Conservation (phyloP, 2,888 invertebrate genomes). For the Netelia fuscicornis region DNA sequence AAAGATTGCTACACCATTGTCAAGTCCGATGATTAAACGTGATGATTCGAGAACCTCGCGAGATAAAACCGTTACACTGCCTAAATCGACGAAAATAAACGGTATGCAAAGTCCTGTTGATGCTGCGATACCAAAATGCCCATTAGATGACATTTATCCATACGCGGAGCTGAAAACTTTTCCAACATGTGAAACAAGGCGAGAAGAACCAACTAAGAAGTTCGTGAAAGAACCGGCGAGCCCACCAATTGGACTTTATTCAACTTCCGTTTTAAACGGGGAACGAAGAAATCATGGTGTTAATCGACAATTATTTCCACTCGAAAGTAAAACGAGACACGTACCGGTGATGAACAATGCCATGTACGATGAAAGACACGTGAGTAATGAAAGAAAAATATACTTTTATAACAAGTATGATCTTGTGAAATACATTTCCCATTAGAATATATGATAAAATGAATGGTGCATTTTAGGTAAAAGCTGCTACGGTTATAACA, state of each 20-base stretch:
- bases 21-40: conserved; percentile 31
- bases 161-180: conserved; percentile 29
- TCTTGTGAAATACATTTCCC: not conserved
- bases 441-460: not conserved
- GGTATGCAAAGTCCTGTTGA: conserved; percentile 27
- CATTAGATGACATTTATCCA: conserved; percentile 64
- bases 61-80: conserved; percentile 33
- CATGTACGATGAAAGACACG: conserved; percentile 79
- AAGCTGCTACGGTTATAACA: conserved; percentile 89
- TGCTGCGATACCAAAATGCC: conserved; percentile 27
- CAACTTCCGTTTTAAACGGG: conserved; percentile 39
- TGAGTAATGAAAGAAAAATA: conserved; percentile 68
- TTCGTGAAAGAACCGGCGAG: conserved; percentile 17
- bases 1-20: conserved; percentile 57
- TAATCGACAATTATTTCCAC: conserved; percentile 80
- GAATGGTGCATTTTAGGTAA: conserved; percentile 78
- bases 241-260: conserved; percentile 53
- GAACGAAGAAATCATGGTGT: conserved; percentile 73
- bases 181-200: conserved; percentile 45
- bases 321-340: conserved; percentile 75
- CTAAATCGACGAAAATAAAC: conserved; percentile 39
- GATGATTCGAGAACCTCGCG: not conserved
- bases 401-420: not conserved
- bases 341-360: conserved; percentile 76
- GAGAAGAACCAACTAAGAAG: conserved; percentile 74